A percentile compares a stretch with the other conserved stretches of the same genome.
phyloP scores from a whole-genome alignment of 2,797 vertebrate species.

The Girardinus metallicus region DNA sequence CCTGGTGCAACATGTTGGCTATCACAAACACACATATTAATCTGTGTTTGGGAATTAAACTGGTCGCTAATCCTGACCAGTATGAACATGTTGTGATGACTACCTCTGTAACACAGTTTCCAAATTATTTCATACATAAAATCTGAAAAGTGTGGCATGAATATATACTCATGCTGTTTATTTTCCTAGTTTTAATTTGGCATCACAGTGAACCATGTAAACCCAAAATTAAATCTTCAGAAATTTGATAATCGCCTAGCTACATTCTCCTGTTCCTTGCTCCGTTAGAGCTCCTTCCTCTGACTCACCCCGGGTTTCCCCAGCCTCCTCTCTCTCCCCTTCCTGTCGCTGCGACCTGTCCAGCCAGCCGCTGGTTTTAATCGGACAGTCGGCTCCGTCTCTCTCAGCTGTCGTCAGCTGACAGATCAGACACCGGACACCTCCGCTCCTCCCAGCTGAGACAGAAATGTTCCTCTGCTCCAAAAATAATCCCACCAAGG shows the following conservation, averaged over 20 bases:
- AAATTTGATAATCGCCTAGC: neutral
- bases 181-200: neutral
- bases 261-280: neutral
- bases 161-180: neutral
- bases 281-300: neutral
- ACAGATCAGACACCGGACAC: slow-evolving; percentile 56
- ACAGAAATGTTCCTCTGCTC: slow-evolving; percentile 46
- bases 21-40: neutral
- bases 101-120: neutral
- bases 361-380: slow-evolving; percentile 12
- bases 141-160: neutral
- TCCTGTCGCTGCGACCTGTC: neutral
- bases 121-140: neutral
- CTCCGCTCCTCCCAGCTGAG: slow-evolving; percentile 6
- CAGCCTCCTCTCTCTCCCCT: neutral
- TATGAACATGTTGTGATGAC: neutral
- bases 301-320: slow-evolving; percentile 1
- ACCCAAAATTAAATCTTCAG: too few species aligned
- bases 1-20: slow-evolving; percentile 35
- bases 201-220: too few species aligned
- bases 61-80: neutral
- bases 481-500: slow-evolving; percentile 50
- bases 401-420: slow-evolving; percentile 52
- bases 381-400: neutral
- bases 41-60: neutral